These are phyloP conservation scores for Anoplophora glabripennis DNA, from an alignment of 1,140 invertebrate species.

Conservation along the genomic window DNA sequence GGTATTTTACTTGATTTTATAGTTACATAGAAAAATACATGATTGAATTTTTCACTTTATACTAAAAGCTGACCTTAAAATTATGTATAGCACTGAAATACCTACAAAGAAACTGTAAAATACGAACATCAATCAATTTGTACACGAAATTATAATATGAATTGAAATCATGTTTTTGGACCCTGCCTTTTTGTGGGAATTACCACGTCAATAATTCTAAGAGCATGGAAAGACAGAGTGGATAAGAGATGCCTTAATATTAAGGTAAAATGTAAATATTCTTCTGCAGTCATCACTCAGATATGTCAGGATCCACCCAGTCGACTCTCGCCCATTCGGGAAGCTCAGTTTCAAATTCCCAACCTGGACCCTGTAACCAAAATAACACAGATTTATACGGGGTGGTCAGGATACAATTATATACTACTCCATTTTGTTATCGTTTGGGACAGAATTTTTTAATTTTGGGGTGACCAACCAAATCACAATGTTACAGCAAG, in stretches of 20 bases:
- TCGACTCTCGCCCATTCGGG: slow-evolving; percentile 84
- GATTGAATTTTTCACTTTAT: slow-evolving; percentile 30
- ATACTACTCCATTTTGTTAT: too few species aligned
- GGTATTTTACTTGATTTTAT: neutral
- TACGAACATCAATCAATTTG: slow-evolving; percentile 3
- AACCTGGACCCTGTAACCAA: slow-evolving; percentile 71
- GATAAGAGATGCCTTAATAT: slow-evolving; percentile 41
- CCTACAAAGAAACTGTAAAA: slow-evolving; percentile 9
- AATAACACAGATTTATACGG: slow-evolving; percentile 14
- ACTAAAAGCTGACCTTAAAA: slow-evolving; percentile 23
- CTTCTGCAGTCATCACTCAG: slow-evolving; percentile 38
- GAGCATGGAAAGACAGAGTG: slow-evolving; percentile 42
- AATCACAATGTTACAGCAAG: too few species aligned
- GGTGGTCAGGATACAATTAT: too few species aligned
- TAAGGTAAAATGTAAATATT: slow-evolving; percentile 18
- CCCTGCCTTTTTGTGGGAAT: slow-evolving; percentile 37
- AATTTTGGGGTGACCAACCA: too few species aligned
- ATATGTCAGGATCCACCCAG: slow-evolving; percentile 64
- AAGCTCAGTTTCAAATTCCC: slow-evolving; percentile 84
- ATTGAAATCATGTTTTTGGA: slow-evolving; percentile 29
- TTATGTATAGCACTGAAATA: slow-evolving; percentile 38
- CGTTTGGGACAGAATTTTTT: too few species aligned
- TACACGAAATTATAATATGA: slow-evolving; percentile 26
- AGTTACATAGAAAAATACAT: slow-evolving; percentile 36
- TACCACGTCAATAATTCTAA: slow-evolving; percentile 23